phyloP scores from a whole-genome alignment of 2,888 invertebrate genomes.

The Melanargia galathea region DNA sequence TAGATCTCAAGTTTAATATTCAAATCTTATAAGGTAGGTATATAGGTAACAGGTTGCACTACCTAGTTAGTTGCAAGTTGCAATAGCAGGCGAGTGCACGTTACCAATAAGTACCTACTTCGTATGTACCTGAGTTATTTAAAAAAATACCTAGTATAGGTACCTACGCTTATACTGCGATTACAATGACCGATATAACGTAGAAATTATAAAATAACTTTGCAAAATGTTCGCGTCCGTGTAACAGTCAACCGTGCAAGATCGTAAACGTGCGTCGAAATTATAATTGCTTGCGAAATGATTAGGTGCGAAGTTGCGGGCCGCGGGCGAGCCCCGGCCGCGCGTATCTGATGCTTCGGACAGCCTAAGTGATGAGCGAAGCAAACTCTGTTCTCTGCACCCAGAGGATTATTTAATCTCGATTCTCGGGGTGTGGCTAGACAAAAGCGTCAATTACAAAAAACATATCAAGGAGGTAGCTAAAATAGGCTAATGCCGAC shows the following conservation, averaged over 20 bases:
- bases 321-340: slow-evolving; percentile 50
- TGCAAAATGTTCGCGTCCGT: slow-evolving; percentile 3
- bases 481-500: too few relatives aligned
- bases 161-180: neutral
- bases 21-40: too few relatives aligned
- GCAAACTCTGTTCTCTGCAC: slow-evolving; percentile 15
- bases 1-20: too few relatives aligned
- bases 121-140: too few relatives aligned
- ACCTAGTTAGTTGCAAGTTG: too few relatives aligned
- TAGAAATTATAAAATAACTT: slow-evolving; percentile 14
- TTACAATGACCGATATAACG: slow-evolving; percentile 11
- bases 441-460: too few relatives aligned
- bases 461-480: too few relatives aligned
- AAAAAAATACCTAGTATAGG: neutral
- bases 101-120: too few relatives aligned
- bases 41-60: too few relatives aligned
- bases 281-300: slow-evolving; percentile 72
- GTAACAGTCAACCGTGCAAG: slow-evolving; percentile 29
- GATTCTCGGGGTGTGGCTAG: too few relatives aligned
- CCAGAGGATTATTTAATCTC: slow-evolving; percentile 8
- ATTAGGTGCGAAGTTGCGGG: slow-evolving; percentile 73
- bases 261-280: slow-evolving; percentile 37
- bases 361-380: slow-evolving; percentile 62
- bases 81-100: too few relatives aligned
- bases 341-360: slow-evolving; percentile 65